These are phyloP conservation scores for Sebastolobus altivelis DNA, from an alignment of 2,797 vertebrate genomes.

Conservation along the genomic window DNA sequence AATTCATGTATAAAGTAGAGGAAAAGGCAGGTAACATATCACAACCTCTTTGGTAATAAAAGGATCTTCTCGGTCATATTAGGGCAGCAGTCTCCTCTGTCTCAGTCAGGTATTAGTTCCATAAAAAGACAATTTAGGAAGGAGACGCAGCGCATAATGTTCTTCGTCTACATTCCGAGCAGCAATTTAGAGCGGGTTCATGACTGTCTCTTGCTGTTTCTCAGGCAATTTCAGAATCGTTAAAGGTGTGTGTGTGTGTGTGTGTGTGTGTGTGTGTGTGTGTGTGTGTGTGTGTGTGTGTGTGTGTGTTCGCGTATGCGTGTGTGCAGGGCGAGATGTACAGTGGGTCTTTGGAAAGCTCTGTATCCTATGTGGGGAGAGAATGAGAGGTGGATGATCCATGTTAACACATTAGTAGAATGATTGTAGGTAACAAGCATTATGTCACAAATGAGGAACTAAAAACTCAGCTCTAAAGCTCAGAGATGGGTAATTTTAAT, in stretches of 20 bases:
- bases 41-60: slow-evolving; percentile 14
- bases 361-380: background rate
- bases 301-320: background rate
- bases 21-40: slow-evolving; percentile 17
- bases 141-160: slow-evolving; percentile 32
- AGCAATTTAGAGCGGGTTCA: slow-evolving; percentile 40
- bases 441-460: background rate
- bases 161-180: slow-evolving; percentile 22
- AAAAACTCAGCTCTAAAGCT: background rate
- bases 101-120: slow-evolving; percentile 41
- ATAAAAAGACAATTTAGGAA: slow-evolving; percentile 59
- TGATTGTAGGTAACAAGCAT: background rate
- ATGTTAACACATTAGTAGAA: background rate
- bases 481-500: background rate
- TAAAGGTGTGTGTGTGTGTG: slow-evolving; percentile 18
- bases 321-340: background rate
- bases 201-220: slow-evolving; percentile 49
- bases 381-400: background rate
- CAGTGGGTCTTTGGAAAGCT: background rate
- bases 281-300: background rate
- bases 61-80: slow-evolving; percentile 7
- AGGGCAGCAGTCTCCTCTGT: slow-evolving; percentile 10
- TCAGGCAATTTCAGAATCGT: slow-evolving; percentile 36
- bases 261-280: background rate
- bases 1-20: slow-evolving; percentile 3